Evolutionary conservation across 2,888 invertebrate genomes (phyloP), one percentile per base, ranked within the genome.

Genomic region (Troides aeacus): DNA sequence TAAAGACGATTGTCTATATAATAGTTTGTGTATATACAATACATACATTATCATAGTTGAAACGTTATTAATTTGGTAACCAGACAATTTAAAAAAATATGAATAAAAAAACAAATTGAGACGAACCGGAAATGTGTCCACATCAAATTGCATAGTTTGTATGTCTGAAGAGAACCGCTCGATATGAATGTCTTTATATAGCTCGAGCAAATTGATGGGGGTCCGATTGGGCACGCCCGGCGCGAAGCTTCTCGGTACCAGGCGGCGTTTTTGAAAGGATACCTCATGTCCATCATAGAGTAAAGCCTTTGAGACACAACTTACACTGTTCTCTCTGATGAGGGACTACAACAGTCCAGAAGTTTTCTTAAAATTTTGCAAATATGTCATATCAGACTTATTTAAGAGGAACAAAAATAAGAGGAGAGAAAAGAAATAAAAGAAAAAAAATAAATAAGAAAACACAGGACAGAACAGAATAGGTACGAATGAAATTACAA

Each of bases 221-320:
- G 75, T 70, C 76, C 77, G 84, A 87, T 87, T 85, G 84, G 87
- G 79, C 86, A 88, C 89, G 86, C 86, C 85, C 78, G 73, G 76
- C 77, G 72, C 67, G 74, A 65, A 74, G 75, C 73, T 84, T 87
- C 86, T 81, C 82, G 77, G 87, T 86, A 86, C 85, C 84, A 74
- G 75, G 80, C 85, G 83, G 84, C 81, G 73, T 81, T 82, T 77
- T 82, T 73, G 83, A 73, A 86, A 86, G 77, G 77, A 73, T 72
- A 75, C 71, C 73, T 68, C 69, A 76, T 74, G 73, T 72, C 72
- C 73, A 71, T 69, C 74, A 71, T 73, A 76, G 72, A 75, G 62
- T 71, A 73, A 68, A 7, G 64, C 61, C 61, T 64, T 56, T 30
- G 46, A 65, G 62, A 66, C 23, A 58, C 62, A 62, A 56, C 18